Percentiles rank a stretch among this genome's conserved stretches.
Evolutionary conservation across 2,888 invertebrate genomes (phyloP).

Genomic region (Himalopsyche tibetana): DNA sequence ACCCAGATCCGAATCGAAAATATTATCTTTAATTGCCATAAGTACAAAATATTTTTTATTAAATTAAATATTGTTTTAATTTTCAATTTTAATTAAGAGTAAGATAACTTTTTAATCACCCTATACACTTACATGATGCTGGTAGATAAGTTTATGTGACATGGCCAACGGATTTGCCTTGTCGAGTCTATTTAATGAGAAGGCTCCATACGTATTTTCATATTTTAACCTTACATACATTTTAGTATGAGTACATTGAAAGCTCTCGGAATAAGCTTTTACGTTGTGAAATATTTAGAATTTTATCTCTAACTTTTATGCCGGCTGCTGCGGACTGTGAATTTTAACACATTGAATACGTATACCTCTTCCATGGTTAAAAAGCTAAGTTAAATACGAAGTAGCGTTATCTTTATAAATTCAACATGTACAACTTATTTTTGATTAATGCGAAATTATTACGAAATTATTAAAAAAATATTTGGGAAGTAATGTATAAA

Average conservation of each 20-base stretch:
- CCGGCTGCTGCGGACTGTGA: not conserved
- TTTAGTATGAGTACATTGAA: constrained; percentile 31
- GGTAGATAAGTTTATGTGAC: constrained; percentile 42
- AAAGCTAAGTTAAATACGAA: too few species aligned
- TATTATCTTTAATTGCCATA: too few species aligned
- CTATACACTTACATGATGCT: constrained; percentile 32
- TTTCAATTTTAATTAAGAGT: not conserved
- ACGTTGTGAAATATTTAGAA: constrained; percentile 9
- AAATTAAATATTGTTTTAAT: too few species aligned
- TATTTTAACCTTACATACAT: constrained; percentile 37
- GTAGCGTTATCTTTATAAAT: too few species aligned
- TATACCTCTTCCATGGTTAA: too few species aligned
- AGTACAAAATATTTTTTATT: too few species aligned
- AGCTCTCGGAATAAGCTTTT: constrained; percentile 6
- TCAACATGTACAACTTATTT: too few species aligned
- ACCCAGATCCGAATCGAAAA: too few species aligned
- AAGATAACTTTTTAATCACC: not conserved
- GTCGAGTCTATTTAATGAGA: constrained; percentile 43
- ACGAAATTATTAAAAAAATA: too few species aligned
- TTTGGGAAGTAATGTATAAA: too few species aligned
- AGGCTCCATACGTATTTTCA: constrained; percentile 42
- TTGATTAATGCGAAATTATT: too few species aligned
- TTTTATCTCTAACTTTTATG: not conserved
- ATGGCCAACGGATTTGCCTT: constrained; percentile 43
- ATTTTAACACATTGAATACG: not conserved